Percentiles rank a stretch among this genome's conserved stretches.
Conservation (phyloP, 2,113 vertebrate genomes). For the Pterocles burchelli region DNA sequence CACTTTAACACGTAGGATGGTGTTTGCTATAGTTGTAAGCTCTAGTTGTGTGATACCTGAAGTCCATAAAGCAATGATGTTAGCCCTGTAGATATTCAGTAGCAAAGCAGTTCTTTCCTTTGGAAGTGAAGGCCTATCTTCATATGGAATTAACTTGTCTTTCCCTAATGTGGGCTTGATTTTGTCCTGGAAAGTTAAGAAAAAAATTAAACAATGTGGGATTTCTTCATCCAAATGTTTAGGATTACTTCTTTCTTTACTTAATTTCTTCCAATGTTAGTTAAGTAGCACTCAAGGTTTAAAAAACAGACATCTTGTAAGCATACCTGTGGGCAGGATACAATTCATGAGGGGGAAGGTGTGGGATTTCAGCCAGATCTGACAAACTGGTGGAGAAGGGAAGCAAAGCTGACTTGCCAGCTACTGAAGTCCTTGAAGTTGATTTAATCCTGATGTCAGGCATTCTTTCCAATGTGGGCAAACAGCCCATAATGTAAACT, state of each 20-base stretch:
- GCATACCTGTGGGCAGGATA: background rate
- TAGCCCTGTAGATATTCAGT: background rate
- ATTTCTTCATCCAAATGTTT: background rate
- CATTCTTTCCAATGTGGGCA: conserved; percentile 29
- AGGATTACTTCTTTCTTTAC: background rate
- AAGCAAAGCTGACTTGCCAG: background rate
- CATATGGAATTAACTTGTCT: background rate
- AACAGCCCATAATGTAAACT: conserved; percentile 47
- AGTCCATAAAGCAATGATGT: background rate
- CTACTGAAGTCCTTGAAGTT: conserved; percentile 7
- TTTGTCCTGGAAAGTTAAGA: background rate
- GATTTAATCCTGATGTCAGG: conserved; percentile 51
- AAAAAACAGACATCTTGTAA: background rate
- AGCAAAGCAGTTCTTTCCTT: background rate
- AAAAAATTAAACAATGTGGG: background rate
- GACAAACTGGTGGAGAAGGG: background rate
- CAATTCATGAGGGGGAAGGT: background rate
- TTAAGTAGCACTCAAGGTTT: background rate
- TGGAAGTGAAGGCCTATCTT: background rate
- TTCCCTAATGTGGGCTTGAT: background rate
- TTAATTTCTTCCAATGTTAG: background rate
- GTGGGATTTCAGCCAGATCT: background rate
- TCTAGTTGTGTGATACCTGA: background rate
- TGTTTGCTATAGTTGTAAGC: background rate
- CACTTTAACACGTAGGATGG: background rate